Evolutionary conservation across 1,140 invertebrate species (phyloP), one percentile per base, ranked within the genome.

Genomic region (Drosophila gunungcola): DNA sequence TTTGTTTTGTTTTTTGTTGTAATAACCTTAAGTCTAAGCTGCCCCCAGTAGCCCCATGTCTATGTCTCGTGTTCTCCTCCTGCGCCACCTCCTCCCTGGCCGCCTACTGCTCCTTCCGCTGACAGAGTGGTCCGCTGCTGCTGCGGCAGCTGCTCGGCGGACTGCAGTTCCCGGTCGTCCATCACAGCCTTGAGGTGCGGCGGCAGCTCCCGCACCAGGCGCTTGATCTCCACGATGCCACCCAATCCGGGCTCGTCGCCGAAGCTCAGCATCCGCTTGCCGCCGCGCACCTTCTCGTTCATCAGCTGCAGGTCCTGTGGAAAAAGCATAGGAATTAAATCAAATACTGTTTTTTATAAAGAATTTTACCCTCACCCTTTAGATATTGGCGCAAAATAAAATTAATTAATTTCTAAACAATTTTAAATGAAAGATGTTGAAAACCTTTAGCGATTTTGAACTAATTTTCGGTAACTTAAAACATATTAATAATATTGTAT

Each of bases 201-300:
- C n/a, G 64, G 53, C 48, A 61, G 7, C 2, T 85, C 73, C 4
- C 77, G 55, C 6, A 12, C 27, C 3, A 12, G 5, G 6, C 84
- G 84, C 49, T 89, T 88, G 5, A 42, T 10, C 0, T 88, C 84
- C 21, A 2, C 1, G 5, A 53, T 25, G 1, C 49, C 13, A 13
- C 36, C 43, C 3, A 64, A 4, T 5, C 49, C 51, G 34, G 68
- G 9, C 6, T 83, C 77, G 39, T 89, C 85, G 2, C 48, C 69
- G 27, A 89, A 89, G 41, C 61, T 42, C 7, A 89, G 46, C 57
- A 84, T 69, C 0, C 84, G 77, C 42, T 89, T 89, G 29, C 84
- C 85, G 1, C 80, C 84, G 36, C 72, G 75, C 58, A 89, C 85
- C 42, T 74, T 78, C 25, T 89, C 78, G 73, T 89, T 89, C 84